Evolutionary conservation across 2,888 invertebrate genomes (phyloP), one percentile per base, ranked within the genome.

Genomic region (Deroplatys truncata): DNA sequence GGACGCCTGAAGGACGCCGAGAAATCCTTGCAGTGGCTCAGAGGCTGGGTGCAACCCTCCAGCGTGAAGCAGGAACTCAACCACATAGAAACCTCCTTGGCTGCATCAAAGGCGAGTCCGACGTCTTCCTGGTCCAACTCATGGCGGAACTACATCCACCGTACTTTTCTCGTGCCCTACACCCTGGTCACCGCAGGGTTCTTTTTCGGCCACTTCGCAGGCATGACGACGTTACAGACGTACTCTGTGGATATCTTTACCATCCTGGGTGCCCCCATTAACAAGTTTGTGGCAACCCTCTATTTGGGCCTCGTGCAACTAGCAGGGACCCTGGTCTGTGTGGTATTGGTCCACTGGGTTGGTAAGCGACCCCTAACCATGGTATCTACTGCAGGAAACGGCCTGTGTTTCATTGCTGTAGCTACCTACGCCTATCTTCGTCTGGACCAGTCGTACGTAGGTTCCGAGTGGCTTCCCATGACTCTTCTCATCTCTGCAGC

Each of bases 261-360:
- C 20, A 35, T 95, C 90, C 92, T 97, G 35, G 95, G 96, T 86
- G 96, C 97, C 0, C 97, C 97, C 0, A 95, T 97, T 90, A 96
- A 97, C 92, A 96, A 96, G 92, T 97, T 97, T 93, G 95, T 96
- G 90, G 97, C 97, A 0, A 97, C 97, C 0, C 95, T 97, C 83
- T 93, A 97, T 49, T 93, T 97, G 43, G 97, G 97, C 0, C 93
- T 96, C 20, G 95, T 96, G 0, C 96, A 97, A 93, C 94, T 97
- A 88, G 89, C 90, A 2, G 97, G 97, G 0, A 95, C 96, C 0
- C 92, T 95, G 5, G 91, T 95, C 10, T 97, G 97, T 91, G 96
- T 97, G 0, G 89, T 94, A 8, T 93, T 96, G 10, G 96, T 97
- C 0, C 96, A 96, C 91, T 96, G 95, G 91, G 95, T 96, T 0